Evolutionary conservation across 1,140 invertebrate genomes (phyloP).

Genomic region (Procambarus virginalis): DNA sequence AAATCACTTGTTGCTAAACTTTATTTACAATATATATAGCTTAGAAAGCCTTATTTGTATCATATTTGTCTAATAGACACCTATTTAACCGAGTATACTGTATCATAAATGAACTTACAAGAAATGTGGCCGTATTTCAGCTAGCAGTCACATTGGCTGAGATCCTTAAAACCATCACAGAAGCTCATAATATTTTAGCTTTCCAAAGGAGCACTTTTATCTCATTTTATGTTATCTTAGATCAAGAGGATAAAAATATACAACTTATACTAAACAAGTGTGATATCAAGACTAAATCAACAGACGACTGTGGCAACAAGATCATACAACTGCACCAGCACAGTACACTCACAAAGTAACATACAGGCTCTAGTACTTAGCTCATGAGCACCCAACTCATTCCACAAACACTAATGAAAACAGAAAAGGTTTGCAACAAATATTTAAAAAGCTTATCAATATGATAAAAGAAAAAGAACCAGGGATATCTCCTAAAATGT

Average conservation of each 20-base stretch:
- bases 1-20: not conserved
- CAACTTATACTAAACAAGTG: not conserved
- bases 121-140: not conserved
- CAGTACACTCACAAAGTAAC: not conserved
- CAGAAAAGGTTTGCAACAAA: not conserved
- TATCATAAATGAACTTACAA: not conserved
- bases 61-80: not conserved
- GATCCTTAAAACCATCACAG: not conserved
- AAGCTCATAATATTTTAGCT: not conserved
- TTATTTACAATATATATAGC: not conserved
- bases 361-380: not conserved
- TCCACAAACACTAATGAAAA: not conserved
- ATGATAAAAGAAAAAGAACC: conserved; percentile 4
- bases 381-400: not conserved
- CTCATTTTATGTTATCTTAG: not conserved
- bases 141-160: not conserved
- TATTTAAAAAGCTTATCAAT: not conserved
- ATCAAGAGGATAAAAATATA: not conserved
- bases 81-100: not conserved
- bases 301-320: not conserved
- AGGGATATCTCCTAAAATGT: not conserved
- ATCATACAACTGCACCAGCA: not conserved
- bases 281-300: not conserved
- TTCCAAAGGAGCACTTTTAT: not conserved
- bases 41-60: not conserved